phyloP scores from a whole-genome alignment of 1,140 invertebrate genomes.

The Phthorimaea operculella region DNA sequence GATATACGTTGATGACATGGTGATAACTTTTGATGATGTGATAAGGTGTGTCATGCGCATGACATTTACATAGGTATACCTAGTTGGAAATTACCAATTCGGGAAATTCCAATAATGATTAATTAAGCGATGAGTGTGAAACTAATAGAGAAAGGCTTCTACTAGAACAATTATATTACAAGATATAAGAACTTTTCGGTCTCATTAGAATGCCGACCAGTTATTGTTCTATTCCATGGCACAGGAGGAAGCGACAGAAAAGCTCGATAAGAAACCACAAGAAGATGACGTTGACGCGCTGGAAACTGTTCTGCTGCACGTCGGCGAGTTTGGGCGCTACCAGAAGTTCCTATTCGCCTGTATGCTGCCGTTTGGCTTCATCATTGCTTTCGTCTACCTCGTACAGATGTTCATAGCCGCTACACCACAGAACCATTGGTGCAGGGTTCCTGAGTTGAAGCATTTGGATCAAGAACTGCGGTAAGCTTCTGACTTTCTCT shows the following conservation, averaged over 20 bases:
- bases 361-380: constrained; percentile 62
- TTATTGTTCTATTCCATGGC: too few relatives aligned
- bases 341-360: constrained; percentile 74
- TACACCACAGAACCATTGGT: constrained; percentile 72
- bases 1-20: too few relatives aligned
- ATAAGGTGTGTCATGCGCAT: too few relatives aligned
- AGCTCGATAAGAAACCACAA: constrained; percentile 33
- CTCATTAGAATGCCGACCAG: too few relatives aligned
- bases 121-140: too few relatives aligned
- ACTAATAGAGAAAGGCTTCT: too few relatives aligned
- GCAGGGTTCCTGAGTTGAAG: constrained; percentile 66
- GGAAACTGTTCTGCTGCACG: constrained; percentile 69
- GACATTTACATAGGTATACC: too few relatives aligned
- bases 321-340: constrained; percentile 75
- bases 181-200: too few relatives aligned
- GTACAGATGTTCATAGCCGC: constrained; percentile 76
- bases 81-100: too few relatives aligned
- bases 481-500: constrained; percentile 15
- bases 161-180: too few relatives aligned
- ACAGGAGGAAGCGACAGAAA: constrained; percentile 35
- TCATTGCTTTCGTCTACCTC: constrained; percentile 76
- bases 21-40: too few relatives aligned
- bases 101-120: too few relatives aligned
- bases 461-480: constrained; percentile 43
- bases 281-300: constrained; percentile 59